These are phyloP conservation scores for Ciconia boyciana DNA, from an alignment of 2,113 vertebrate genomes.

Conservation along the genomic window DNA sequence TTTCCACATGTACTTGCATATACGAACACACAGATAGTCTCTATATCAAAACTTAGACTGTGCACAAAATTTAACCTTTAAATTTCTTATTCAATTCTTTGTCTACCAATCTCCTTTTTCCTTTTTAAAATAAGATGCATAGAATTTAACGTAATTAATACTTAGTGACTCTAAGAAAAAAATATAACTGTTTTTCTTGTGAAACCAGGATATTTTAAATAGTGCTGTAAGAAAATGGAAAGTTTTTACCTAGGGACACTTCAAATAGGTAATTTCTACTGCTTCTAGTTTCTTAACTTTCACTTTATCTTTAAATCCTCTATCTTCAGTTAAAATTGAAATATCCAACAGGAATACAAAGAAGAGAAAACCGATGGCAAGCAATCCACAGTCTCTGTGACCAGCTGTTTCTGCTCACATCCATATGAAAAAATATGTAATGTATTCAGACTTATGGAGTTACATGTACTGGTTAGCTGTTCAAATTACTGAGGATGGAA, in stretches of 20 bases:
- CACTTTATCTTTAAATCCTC: neutral
- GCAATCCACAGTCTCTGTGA: neutral
- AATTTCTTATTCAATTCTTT: neutral
- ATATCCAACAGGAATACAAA: neutral
- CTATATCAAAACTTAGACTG: neutral
- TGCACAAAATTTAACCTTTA: neutral
- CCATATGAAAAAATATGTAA: neutral
- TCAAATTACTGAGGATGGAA: neutral
- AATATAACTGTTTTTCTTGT: neutral
- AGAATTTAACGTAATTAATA: neutral
- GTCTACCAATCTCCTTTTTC: neutral
- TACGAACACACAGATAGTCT: neutral
- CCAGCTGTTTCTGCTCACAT: neutral
- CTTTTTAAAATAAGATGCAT: neutral
- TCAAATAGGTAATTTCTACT: neutral
- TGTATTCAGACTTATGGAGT: neutral
- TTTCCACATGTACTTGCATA: neutral
- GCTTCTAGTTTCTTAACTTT: neutral
- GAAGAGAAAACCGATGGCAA: neutral
- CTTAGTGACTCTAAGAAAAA: neutral
- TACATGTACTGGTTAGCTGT: neutral
- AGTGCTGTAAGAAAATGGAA: neutral
- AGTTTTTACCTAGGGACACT: neutral
- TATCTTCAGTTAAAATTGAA: neutral
- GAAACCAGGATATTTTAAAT: neutral